A percentile compares a stretch with the other conserved stretches of the same genome.
These are phyloP conservation scores for Leptoclinus maculatus DNA, from an alignment of 2,797 vertebrate species.

Conservation along the genomic window DNA sequence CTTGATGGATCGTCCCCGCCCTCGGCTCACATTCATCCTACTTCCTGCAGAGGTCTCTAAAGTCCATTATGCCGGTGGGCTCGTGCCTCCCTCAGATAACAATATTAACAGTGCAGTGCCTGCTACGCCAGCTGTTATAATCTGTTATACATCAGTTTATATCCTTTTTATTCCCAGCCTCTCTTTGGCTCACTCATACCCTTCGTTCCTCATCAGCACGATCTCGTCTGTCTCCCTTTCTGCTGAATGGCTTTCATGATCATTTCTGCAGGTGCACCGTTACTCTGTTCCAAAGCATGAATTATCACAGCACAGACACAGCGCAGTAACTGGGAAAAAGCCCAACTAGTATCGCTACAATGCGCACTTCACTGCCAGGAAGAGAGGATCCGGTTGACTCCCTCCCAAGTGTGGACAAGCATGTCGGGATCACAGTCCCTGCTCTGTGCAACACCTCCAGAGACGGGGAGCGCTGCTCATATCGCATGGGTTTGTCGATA, in stretches of 20 bases:
- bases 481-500: slow-evolving; percentile 36
- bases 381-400: slow-evolving; percentile 16
- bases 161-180: slow-evolving; percentile 11
- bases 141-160: slow-evolving; percentile 39
- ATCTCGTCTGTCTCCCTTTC: slow-evolving; percentile 41
- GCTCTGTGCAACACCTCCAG: slow-evolving; percentile 2
- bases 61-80: slow-evolving; percentile 13
- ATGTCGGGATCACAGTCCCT: slow-evolving; percentile 9
- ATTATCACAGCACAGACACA: slow-evolving; percentile 53
- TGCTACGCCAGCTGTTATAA: slow-evolving; percentile 27
- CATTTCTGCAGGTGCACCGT: slow-evolving; percentile 52
- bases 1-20: slow-evolving; percentile 43
- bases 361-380: slow-evolving; percentile 13
- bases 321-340: slow-evolving; percentile 15
- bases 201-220: slow-evolving; percentile 17
- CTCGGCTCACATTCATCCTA: slow-evolving; percentile 39
- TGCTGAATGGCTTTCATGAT: slow-evolving; percentile 27
- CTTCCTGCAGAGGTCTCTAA: slow-evolving; percentile 33
- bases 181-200: neutral
- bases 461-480: slow-evolving; percentile 19
- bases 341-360: neutral
- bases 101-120: slow-evolving; percentile 1
- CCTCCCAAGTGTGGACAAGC: slow-evolving; percentile 13
- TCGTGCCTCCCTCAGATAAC: slow-evolving; percentile 22
- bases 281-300: slow-evolving; percentile 57